phyloP scores from a whole-genome alignment of 2,113 vertebrate genomes.

The Atherinomorus stipes region DNA sequence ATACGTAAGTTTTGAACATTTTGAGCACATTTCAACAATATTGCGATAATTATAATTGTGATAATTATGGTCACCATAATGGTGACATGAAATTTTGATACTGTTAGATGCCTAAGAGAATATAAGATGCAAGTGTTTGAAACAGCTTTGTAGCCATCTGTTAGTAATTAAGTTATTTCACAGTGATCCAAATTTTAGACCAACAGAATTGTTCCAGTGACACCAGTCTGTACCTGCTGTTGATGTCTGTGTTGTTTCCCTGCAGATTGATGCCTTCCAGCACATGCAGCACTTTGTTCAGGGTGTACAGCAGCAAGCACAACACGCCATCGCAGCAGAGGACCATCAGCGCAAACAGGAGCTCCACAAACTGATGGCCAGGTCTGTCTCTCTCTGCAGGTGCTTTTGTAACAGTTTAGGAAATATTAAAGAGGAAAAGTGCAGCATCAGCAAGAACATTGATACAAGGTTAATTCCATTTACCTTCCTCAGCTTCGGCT shows the following conservation, averaged over 20 bases:
- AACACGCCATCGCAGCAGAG: conserved; percentile 92
- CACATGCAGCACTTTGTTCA: conserved; percentile 99
- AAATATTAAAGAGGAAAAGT: neutral
- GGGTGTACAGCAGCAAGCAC: conserved; percentile 95
- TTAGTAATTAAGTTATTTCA: neutral
- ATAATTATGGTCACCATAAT: too few relatives aligned
- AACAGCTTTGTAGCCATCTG: too few relatives aligned
- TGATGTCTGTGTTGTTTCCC: conserved; percentile 4
- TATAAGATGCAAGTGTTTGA: too few relatives aligned
- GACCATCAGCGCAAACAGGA: conserved; percentile 97
- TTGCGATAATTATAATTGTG: too few relatives aligned
- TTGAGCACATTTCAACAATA: too few relatives aligned
- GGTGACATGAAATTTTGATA: too few relatives aligned
- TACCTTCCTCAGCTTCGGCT: neutral
- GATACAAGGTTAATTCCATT: neutral
- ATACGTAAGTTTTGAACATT: too few relatives aligned
- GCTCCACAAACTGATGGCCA: conserved; percentile 98
- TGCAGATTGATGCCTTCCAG: conserved; percentile 96
- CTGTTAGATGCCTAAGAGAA: too few relatives aligned
- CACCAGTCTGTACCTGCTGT: neutral
- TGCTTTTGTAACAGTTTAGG: neutral
- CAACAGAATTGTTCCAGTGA: neutral
- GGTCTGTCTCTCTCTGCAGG: conserved; percentile 79
- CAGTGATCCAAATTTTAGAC: neutral
- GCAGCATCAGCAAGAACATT: neutral